Percentiles rank a stretch among this genome's conserved stretches.
These are phyloP conservation scores for Sparidentex hasta DNA, from an alignment of 2,797 vertebrate species.

Conservation along the genomic window DNA sequence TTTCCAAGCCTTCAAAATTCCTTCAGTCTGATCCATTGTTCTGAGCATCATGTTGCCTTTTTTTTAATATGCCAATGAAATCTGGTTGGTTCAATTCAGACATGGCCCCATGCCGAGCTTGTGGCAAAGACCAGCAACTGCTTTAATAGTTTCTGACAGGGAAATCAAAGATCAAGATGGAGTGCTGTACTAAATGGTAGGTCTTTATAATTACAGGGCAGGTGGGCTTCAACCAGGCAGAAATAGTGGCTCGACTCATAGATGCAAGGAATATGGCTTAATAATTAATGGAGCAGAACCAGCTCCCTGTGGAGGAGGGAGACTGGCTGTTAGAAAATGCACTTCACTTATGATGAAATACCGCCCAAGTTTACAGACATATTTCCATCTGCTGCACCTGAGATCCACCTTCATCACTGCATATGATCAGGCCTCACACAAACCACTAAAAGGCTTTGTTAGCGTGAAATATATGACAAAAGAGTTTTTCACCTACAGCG, in stretches of 20 bases:
- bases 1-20: slow-evolving; percentile 42
- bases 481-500: slow-evolving; percentile 1
- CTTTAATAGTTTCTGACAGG: slow-evolving; percentile 82
- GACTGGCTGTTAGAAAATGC: slow-evolving; percentile 49
- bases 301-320: slow-evolving; percentile 46
- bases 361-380: slow-evolving; percentile 39
- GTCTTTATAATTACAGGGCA: slow-evolving; percentile 83
- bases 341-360: slow-evolving; percentile 55
- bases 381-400: slow-evolving; percentile 36
- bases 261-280: slow-evolving; percentile 68
- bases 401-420: slow-evolving; percentile 17
- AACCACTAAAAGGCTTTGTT: slow-evolving; percentile 19
- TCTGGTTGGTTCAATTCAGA: slow-evolving; percentile 73
- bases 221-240: slow-evolving; percentile 78
- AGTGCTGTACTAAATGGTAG: slow-evolving; percentile 80
- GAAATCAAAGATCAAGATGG: slow-evolving; percentile 82
- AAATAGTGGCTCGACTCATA: slow-evolving; percentile 67
- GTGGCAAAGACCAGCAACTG: slow-evolving; percentile 63
- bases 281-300: slow-evolving; percentile 80
- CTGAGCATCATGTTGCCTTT: slow-evolving; percentile 46
- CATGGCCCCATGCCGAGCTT: slow-evolving; percentile 60
- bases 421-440: slow-evolving; percentile 7
- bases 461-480: slow-evolving; percentile 6
- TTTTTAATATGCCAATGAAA: slow-evolving; percentile 75
- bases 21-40: slow-evolving; percentile 49